phyloP scores from a whole-genome alignment of 2,797 vertebrate species.

The Nannoperca australis region DNA sequence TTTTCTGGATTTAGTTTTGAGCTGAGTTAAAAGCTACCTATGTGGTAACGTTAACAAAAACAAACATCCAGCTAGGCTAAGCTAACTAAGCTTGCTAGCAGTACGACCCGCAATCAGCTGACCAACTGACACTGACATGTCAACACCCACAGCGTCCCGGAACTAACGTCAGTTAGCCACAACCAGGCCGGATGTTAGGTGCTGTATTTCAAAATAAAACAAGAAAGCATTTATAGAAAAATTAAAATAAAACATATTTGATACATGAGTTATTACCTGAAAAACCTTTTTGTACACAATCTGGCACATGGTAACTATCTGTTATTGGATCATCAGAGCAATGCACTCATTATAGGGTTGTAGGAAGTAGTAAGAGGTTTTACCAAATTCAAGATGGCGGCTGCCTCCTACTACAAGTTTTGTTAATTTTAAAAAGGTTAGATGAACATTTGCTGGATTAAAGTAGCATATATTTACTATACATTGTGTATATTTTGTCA shows the following conservation, averaged over 20 bases:
- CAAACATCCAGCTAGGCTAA: slow-evolving; percentile 73
- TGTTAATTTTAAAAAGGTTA: too few species aligned
- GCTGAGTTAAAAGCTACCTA: slow-evolving; percentile 9
- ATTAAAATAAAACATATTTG: not conserved
- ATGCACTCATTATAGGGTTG: too few species aligned
- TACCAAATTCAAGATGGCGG: too few species aligned
- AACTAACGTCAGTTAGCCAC: not conserved
- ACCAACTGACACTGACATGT: slow-evolving; percentile 75
- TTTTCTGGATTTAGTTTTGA: not conserved
- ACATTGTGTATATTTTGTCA: too few species aligned
- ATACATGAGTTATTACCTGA: not conserved
- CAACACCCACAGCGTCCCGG: slow-evolving; percentile 59
- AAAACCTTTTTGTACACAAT: too few species aligned
- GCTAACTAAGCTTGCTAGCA: slow-evolving; percentile 67
- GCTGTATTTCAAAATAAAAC: slow-evolving; percentile 51
- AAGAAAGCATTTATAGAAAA: too few species aligned
- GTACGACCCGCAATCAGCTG: slow-evolving; percentile 79
- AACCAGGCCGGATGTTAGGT: slow-evolving; percentile 3
- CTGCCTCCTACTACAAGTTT: too few species aligned
- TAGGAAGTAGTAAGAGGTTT: too few species aligned
- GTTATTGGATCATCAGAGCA: too few species aligned
- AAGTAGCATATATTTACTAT: too few species aligned
- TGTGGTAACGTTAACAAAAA: slow-evolving; percentile 59
- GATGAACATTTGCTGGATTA: too few species aligned
- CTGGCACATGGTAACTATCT: too few species aligned